phyloP scores from a whole-genome alignment of 2,797 vertebrate genomes.

The Rachycentron canadum region DNA sequence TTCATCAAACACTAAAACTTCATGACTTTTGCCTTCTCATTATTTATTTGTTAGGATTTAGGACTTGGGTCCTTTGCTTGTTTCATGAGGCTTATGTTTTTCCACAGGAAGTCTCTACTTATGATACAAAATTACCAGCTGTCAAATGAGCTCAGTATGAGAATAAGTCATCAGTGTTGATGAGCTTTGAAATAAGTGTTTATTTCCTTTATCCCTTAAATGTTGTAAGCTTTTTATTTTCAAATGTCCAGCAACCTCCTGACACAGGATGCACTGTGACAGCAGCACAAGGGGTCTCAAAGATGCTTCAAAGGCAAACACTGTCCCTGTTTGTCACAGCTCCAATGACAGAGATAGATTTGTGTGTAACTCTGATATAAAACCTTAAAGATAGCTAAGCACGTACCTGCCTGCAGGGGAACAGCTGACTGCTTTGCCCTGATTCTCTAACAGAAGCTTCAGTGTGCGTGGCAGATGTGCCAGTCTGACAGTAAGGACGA shows the following conservation, averaged over 20 bases:
- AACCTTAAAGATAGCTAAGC: conserved; percentile 34
- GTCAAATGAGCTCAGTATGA: neutral
- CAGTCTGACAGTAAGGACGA: conserved; percentile 57
- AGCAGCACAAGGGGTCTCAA: conserved; percentile 33
- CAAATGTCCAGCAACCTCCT: conserved; percentile 3
- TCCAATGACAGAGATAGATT: conserved; percentile 24
- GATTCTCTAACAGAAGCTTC: conserved; percentile 38
- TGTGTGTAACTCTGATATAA: conserved; percentile 36
- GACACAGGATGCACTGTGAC: conserved; percentile 21
- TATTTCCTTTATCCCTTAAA: conserved; percentile 9
- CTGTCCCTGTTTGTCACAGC: conserved; percentile 34
- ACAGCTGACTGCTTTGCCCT: conserved; percentile 59
- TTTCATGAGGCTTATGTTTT: neutral
- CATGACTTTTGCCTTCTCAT: neutral
- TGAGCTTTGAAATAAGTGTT: neutral
- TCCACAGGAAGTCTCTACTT: neutral
- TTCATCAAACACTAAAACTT: neutral
- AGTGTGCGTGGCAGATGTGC: conserved; percentile 55
- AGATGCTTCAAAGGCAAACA: conserved; percentile 38
- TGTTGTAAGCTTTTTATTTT: neutral
- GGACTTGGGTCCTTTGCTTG: neutral
- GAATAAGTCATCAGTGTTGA: neutral
- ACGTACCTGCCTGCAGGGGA: conserved; percentile 33
- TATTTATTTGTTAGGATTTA: neutral
- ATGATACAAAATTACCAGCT: neutral